Conservation (phyloP, 1,140 invertebrate species). For the Colletes latitarsis region DNA sequence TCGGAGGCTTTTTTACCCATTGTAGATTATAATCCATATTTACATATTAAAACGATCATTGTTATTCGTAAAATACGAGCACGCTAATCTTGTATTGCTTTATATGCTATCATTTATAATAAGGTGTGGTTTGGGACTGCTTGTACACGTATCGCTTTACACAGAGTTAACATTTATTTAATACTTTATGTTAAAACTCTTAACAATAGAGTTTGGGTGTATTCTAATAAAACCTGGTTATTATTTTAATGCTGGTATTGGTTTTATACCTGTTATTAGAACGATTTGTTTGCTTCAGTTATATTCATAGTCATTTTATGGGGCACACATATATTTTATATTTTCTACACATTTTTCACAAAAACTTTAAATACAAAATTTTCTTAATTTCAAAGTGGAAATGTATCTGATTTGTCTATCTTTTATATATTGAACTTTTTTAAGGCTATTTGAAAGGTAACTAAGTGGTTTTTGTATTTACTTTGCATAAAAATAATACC, state of each 20-base stretch:
- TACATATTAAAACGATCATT: background rate
- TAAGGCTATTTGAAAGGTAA: too few species aligned
- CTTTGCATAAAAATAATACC: too few species aligned
- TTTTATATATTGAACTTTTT: too few species aligned
- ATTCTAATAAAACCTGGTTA: background rate
- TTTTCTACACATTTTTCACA: background rate
- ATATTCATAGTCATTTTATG: constrained; percentile 14
- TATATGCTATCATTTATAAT: background rate
- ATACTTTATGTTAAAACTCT: constrained; percentile 7
- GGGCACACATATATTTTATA: background rate
- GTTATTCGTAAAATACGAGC: constrained; percentile 23
- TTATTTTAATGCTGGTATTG: background rate
- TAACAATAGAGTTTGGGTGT: constrained; percentile 1
- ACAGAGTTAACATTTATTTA: constrained; percentile 12
- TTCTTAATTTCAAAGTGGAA: too few species aligned
- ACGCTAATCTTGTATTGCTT: constrained; percentile 35
- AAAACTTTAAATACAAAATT: too few species aligned
- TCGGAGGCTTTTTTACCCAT: too few species aligned
- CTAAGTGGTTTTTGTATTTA: too few species aligned
- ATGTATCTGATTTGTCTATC: too few species aligned
- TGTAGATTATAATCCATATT: background rate
- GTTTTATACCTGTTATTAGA: constrained; percentile 22
- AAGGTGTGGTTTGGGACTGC: constrained; percentile 21
- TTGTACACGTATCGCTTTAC: constrained; percentile 29
- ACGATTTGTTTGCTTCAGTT: background rate